Percentiles rank a stretch among this genome's conserved stretches.
phyloP scores from a whole-genome alignment of 1,140 invertebrate species.

The Formica selysi region DNA sequence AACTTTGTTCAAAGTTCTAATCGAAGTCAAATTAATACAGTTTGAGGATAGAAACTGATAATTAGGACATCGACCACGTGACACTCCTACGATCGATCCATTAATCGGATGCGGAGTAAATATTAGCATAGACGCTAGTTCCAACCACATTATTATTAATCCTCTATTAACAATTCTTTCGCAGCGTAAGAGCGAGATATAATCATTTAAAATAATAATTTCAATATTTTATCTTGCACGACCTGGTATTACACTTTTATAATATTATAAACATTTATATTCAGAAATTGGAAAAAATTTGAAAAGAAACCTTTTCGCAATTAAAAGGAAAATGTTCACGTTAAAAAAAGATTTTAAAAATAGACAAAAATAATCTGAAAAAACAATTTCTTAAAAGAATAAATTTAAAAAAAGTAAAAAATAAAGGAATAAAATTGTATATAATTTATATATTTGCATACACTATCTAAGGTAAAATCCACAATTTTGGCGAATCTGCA shows the following conservation, averaged over 20 bases:
- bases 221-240: not conserved
- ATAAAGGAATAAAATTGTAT: too few species aligned
- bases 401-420: not conserved
- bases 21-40: conserved; percentile 81
- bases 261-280: not conserved
- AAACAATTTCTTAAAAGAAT: not conserved
- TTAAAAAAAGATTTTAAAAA: not conserved
- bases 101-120: conserved; percentile 62
- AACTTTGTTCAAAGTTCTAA: conserved; percentile 79
- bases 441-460: not conserved
- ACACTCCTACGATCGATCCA: conserved; percentile 50
- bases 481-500: not conserved
- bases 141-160: not conserved
- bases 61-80: conserved; percentile 74
- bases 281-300: not conserved
- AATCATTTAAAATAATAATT: not conserved
- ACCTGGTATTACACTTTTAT: not conserved
- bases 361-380: not conserved
- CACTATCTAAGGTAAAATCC: not conserved
- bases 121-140: conserved; percentile 32
- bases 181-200: not conserved
- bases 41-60: conserved; percentile 78
- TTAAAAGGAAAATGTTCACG: not conserved
- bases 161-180: not conserved
- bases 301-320: not conserved